Percentiles rank a stretch among this genome's conserved stretches.
phyloP scores from a whole-genome alignment of 2,797 vertebrate species.

The Betta splendens region DNA sequence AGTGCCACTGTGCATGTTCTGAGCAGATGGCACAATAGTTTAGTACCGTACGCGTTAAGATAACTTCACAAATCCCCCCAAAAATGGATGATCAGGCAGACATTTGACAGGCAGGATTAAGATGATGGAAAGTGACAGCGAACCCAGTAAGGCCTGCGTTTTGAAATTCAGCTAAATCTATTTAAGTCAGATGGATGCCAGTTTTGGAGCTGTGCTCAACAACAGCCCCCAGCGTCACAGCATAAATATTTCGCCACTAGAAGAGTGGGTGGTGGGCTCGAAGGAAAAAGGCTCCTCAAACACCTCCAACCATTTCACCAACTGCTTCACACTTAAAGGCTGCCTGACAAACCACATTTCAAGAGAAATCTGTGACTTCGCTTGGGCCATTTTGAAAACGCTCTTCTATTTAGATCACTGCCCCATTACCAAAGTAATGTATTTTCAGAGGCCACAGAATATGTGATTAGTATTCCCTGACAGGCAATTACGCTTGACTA shows the following conservation, averaged over 20 bases:
- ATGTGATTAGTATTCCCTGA: slow-evolving; percentile 49
- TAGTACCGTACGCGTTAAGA: background rate
- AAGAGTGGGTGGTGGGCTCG: slow-evolving; percentile 58
- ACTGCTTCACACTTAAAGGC: slow-evolving; percentile 26
- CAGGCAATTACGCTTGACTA: slow-evolving; percentile 48
- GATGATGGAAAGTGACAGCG: slow-evolving; percentile 22
- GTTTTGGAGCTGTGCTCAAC: slow-evolving; percentile 42
- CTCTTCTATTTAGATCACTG: background rate
- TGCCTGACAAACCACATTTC: slow-evolving; percentile 12
- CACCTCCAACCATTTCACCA: slow-evolving; percentile 53
- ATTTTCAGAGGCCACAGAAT: slow-evolving; percentile 34
- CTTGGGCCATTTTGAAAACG: background rate
- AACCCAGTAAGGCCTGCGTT: slow-evolving; percentile 14
- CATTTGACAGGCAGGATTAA: slow-evolving; percentile 31
- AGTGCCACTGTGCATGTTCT: background rate
- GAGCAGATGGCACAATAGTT: background rate
- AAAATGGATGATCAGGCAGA: slow-evolving; percentile 17
- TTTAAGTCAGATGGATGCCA: slow-evolving; percentile 51
- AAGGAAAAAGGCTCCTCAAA: slow-evolving; percentile 38
- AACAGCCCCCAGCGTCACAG: slow-evolving; percentile 45
- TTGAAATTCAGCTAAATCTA: slow-evolving; percentile 45
- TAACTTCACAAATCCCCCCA: background rate
- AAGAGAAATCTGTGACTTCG: slow-evolving; percentile 8
- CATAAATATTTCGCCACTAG: slow-evolving; percentile 52
- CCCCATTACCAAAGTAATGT: slow-evolving; percentile 5